Conservation (phyloP, 2,797 vertebrate genomes). For the Phaenicophaeus curvirostris region DNA sequence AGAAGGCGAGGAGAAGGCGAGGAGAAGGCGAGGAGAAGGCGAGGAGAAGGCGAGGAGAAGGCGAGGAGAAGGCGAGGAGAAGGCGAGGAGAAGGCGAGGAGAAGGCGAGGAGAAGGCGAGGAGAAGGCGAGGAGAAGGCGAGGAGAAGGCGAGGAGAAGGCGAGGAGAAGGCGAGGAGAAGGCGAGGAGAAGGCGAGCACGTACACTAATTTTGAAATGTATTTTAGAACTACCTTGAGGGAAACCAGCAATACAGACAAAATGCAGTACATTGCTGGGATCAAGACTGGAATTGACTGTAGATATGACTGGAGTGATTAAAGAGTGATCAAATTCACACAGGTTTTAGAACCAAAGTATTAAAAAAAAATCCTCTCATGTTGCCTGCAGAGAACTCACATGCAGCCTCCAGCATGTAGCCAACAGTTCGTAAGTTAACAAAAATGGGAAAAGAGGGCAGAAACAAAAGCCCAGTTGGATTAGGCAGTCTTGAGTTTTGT, state of each 20-base stretch:
- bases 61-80: not conserved
- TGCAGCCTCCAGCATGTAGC: not conserved
- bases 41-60: too few species aligned
- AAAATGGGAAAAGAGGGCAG: not conserved
- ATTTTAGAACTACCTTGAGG: not conserved
- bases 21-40: not conserved
- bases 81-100: too few species aligned
- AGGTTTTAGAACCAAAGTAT: not conserved
- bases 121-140: too few species aligned
- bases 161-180: fast-evolving
- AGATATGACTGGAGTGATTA: not conserved
- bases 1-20: fast-evolving
- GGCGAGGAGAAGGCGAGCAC: not conserved
- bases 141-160: not conserved
- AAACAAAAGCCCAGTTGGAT: not conserved
- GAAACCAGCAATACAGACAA: not conserved
- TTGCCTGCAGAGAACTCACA: not conserved
- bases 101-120: not conserved
- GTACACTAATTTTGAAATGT: not conserved
- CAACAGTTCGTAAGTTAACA: not conserved
- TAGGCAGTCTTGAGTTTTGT: not conserved
- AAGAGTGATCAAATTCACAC: not conserved
- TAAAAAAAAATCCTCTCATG: not conserved
- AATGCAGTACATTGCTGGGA: not conserved
- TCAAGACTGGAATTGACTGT: not conserved